Base-by-base conservation (phyloP, 2,113 vertebrate genomes). In the Semnornis frantzii region DNA sequence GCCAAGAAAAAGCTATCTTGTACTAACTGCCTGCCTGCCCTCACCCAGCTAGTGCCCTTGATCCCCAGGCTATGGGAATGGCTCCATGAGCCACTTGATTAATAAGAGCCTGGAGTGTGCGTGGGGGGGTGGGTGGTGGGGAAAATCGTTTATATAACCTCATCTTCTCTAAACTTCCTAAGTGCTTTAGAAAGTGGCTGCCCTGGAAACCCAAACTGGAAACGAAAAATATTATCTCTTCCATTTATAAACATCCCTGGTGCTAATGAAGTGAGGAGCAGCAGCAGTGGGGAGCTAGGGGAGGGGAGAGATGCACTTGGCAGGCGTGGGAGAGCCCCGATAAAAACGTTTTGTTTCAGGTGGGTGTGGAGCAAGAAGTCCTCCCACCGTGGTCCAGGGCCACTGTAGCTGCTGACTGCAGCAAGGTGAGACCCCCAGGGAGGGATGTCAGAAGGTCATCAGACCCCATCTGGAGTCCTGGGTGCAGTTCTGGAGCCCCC, bases 141-240 rank as follows among this genome's bases (percentile, higher is more conserved):
- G 34, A 25, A 64, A 89, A 81, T 27, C 93, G 97, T 98, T 98
- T 98, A 98, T 92, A 82, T 97, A 97, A 98, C 97, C 97, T 96
- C 44, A 34, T 97, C 97, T 96, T 98, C 96, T 98, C 97, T 97
- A 98, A 98, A 98, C 98, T 98, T 97, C 95, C 94, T 97, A 98
- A 98, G 98, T 98, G 97, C 96, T 95, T 96, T 85, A 95, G 95
- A 97, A 96, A 97, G 97, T 97, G 95, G 91, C 97, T 97, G 96
- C 97, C 97, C 93, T 81, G 97, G 97, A 96, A 98, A 97, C 97
- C 95, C 96, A 94, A 97, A 97, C 97, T 97, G 97, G 97, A 98
- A 97, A 97, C 60, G 95, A 97, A 98, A 98, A 98, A 98, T 98
- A 98, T 98, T 97, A 97, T 98, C 98, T 97, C 96, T 97, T 94